Evolutionary conservation across 2,113 vertebrate species (phyloP), one percentile per base, ranked within the genome.

Genomic region (Muntiacus reevesi): DNA sequence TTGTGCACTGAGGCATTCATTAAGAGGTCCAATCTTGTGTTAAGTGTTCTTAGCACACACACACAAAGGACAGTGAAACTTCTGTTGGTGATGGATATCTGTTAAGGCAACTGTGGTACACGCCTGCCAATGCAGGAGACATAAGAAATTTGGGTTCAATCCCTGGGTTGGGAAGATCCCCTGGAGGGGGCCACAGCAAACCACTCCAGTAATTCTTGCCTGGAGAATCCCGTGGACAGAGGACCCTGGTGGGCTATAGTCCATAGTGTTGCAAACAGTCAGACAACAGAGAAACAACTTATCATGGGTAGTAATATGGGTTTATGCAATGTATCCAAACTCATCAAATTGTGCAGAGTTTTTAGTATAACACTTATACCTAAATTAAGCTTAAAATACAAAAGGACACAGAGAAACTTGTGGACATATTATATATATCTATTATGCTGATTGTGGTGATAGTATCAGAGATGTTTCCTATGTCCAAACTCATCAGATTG

Each of bases 231-330:
- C 0, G 0, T 71, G 67, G 67, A 71, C 36, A 71, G 67, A 71
- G 9, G 67, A 71, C 19, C 67, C 19, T 40, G 10, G n/a, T 23
- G 19, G 2, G n/a, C 67, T 40, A 17, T 64, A 71, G 10, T 23
- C 67, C n/a, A 40, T 23, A 71, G 10, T 19, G 0, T 23, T 40
- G n/a, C 67, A 40, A 67, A 67, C 19, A 23, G 19, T 71, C 19
- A 71, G n/a, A 40, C 67, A 71, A 71, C 67, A 23, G 5, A 21
- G 67, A 40, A 74, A 40, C 36, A 74, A 6, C 36, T 74, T 40
- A 40, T 13, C 19, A 12, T 0, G 0, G 36, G n/a, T 40, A 40
- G 43, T 76, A 33, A 5, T 64, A 67, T 28, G 14, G 23, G 59
- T 81, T 4, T 57, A n/a, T 62, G 45, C 28, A 64, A 23, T 54